Percentiles rank a stretch among this genome's conserved stretches.
Conservation (phyloP, 2,113 vertebrate species). For the Colaptes auratus region DNA sequence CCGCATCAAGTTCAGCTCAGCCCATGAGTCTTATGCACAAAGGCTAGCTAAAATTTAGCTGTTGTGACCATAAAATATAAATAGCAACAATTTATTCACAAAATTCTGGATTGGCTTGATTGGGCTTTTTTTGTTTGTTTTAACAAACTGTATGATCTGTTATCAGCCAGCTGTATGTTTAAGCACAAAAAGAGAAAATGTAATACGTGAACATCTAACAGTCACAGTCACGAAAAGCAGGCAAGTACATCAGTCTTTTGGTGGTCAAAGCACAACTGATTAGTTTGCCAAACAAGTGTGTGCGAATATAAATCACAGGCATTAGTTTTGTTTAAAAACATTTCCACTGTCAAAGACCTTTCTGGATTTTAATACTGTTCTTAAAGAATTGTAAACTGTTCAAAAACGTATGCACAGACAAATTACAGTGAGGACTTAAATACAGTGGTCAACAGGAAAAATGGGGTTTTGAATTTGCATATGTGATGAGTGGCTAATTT, state of each 20-base stretch:
- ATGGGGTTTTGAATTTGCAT: background rate
- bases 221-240: slow-evolving; percentile 43
- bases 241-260: slow-evolving; percentile 24
- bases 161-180: slow-evolving; percentile 11
- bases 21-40: background rate
- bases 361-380: slow-evolving; percentile 25
- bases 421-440: slow-evolving; percentile 62
- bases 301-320: background rate
- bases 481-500: background rate
- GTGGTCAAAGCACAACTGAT: background rate
- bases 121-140: background rate
- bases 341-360: background rate
- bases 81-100: slow-evolving; percentile 73
- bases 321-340: background rate
- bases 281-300: background rate
- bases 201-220: slow-evolving; percentile 51
- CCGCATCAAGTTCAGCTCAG: background rate
- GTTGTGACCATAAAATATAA: slow-evolving; percentile 55
- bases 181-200: slow-evolving; percentile 26
- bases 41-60: background rate
- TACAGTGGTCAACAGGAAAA: slow-evolving; percentile 13
- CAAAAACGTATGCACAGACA: slow-evolving; percentile 29
- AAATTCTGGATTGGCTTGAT: slow-evolving; percentile 17
- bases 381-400: slow-evolving; percentile 19
- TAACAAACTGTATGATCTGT: background rate